Evolutionary conservation across 2,113 vertebrate species (phyloP).

Genomic region (Alouatta palliata): DNA sequence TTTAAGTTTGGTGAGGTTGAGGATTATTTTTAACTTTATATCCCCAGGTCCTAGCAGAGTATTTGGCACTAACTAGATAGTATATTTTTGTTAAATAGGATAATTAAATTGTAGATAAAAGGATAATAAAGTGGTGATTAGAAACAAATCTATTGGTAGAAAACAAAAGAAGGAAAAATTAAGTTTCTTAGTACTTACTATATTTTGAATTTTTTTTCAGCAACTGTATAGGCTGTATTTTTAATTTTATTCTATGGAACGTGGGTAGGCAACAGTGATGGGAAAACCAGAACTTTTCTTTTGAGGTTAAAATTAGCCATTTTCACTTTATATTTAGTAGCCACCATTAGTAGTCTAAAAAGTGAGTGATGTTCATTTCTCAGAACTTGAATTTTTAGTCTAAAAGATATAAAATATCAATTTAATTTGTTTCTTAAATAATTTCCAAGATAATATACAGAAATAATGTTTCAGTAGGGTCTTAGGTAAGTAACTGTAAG

Average conservation of each 20-base stretch:
- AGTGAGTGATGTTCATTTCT: conserved; percentile 19
- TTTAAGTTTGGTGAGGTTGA: not conserved
- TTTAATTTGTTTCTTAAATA: conserved; percentile 43
- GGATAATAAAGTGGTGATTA: not conserved
- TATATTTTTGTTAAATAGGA: conserved; percentile 33
- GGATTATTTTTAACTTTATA: not conserved
- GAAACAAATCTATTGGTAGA: not conserved
- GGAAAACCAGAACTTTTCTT: not conserved
- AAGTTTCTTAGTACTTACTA: not conserved
- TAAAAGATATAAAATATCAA: conserved; percentile 32
- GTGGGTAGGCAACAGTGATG: not conserved
- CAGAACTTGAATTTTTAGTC: conserved; percentile 22
- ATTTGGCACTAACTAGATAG: not conserved
- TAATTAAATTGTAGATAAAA: conserved; percentile 45
- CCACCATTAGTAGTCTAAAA: not conserved
- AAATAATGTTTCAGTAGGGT: conserved; percentile 18
- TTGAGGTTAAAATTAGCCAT: conserved; percentile 10
- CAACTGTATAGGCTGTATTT: not conserved
- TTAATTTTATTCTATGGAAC: conserved; percentile 18
- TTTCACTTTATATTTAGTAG: not conserved
- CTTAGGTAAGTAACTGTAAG: not conserved
- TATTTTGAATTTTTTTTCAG: conserved; percentile 25
- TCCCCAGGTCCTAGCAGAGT: not conserved
- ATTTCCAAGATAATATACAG: conserved; percentile 38
- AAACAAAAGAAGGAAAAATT: not conserved